Percentiles rank a stretch among this genome's conserved stretches.
These are phyloP conservation scores for Muntiacus muntjak DNA, from an alignment of 2,113 vertebrate species.

Conservation along the genomic window DNA sequence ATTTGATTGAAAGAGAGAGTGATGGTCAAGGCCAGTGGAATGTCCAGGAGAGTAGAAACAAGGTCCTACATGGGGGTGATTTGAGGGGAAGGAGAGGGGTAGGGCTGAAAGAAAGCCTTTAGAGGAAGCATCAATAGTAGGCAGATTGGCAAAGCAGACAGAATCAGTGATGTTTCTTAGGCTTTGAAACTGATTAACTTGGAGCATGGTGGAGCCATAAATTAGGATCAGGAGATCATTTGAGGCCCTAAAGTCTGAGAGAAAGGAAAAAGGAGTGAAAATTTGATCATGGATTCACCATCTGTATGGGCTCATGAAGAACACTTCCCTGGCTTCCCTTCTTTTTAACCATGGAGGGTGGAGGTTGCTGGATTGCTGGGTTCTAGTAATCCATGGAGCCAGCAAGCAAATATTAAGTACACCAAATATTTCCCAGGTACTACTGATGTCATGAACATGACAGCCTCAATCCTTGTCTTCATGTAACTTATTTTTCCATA, in stretches of 20 bases:
- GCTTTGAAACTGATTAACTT: neutral
- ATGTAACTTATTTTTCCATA: fast-evolving
- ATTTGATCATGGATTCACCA: neutral
- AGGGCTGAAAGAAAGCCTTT: neutral
- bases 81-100: neutral
- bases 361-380: neutral
- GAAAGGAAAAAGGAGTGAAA: neutral
- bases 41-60: neutral
- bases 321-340: neutral
- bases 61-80: neutral
- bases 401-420: neutral
- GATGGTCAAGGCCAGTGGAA: neutral
- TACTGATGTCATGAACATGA: neutral
- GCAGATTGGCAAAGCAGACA: neutral
- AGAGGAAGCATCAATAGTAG: neutral
- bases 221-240: neutral
- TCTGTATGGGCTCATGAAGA: neutral
- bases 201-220: neutral
- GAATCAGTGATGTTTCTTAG: neutral
- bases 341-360: neutral
- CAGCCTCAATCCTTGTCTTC: neutral
- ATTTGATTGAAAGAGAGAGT: neutral
- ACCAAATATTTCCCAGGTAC: neutral
- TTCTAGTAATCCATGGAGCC: neutral
- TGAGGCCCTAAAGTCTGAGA: neutral